These are phyloP conservation scores for Synanthedon formicaeformis DNA, from an alignment of 2,888 invertebrate species.

Conservation along the genomic window DNA sequence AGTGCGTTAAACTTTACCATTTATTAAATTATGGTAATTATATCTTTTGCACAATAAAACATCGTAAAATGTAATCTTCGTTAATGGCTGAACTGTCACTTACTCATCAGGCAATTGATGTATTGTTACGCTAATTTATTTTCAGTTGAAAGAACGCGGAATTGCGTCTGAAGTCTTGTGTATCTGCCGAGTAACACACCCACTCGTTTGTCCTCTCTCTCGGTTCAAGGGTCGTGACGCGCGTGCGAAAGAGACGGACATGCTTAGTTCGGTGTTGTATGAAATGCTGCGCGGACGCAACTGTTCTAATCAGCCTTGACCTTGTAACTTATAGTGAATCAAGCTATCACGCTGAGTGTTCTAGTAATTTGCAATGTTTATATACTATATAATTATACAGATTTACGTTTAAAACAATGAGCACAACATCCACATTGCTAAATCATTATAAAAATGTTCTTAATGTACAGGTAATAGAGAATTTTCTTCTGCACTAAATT, in stretches of 20 bases:
- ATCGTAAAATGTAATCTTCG: neutral
- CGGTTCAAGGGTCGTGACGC: slow-evolving; percentile 4
- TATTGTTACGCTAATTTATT: slow-evolving; percentile 35
- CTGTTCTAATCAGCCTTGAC: slow-evolving; percentile 51
- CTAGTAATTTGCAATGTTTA: slow-evolving; percentile 31
- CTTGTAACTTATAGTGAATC: slow-evolving; percentile 53
- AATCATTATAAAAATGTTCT: too few species aligned
- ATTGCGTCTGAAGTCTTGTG: slow-evolving; percentile 40
- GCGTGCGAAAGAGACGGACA: slow-evolving; percentile 28
- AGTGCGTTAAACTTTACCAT: too few species aligned
- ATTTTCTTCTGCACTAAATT: too few species aligned
- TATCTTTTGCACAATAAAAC: too few species aligned
- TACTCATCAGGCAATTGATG: neutral
- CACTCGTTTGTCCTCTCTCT: slow-evolving; percentile 22
- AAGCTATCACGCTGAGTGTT: slow-evolving; percentile 20
- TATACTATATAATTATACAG: neutral
- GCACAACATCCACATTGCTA: too few species aligned
- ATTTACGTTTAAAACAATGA: neutral
- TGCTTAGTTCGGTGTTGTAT: slow-evolving; percentile 13
- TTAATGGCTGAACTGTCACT: neutral
- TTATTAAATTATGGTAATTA: too few species aligned
- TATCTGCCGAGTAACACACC: slow-evolving; percentile 25
- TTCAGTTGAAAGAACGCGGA: slow-evolving; percentile 49
- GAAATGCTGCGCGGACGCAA: slow-evolving; percentile 22
- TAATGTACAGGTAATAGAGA: too few species aligned